Conservation (phyloP, 2,113 vertebrate species). For the Ceyx cyanopectus region DNA sequence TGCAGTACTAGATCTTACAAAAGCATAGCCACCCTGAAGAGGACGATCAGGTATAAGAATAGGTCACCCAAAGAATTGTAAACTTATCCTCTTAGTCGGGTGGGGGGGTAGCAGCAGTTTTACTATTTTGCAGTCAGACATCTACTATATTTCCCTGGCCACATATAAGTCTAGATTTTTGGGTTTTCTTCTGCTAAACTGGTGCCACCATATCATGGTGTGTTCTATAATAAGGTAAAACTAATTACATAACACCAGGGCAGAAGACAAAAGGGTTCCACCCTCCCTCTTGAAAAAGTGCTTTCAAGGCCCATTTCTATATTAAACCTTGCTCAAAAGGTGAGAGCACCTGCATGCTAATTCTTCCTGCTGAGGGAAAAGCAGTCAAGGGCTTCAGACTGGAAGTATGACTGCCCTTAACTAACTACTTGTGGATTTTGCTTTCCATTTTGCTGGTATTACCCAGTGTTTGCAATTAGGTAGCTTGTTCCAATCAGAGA, state of each 20-base stretch:
- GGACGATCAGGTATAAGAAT: background rate
- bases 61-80: background rate
- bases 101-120: background rate
- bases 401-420: background rate
- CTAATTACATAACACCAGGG: background rate
- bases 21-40: background rate
- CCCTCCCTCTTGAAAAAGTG: background rate
- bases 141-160: background rate
- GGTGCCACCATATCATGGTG: background rate
- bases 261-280: background rate
- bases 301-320: background rate
- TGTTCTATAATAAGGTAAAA: background rate
- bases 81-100: background rate
- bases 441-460: background rate
- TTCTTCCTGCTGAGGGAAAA: background rate
- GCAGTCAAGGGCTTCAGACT: background rate
- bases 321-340: background rate
- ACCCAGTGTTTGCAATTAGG: background rate
- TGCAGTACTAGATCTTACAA: background rate
- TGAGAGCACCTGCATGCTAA: background rate
- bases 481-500: background rate
- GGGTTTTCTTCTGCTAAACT: background rate
- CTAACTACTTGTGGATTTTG: background rate
- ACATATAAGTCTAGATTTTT: background rate
- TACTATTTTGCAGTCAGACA: background rate